Evolutionary conservation across 2,113 vertebrate genomes (phyloP), one percentile per base, ranked within the genome.

Genomic region (Pygoscelis adeliae): DNA sequence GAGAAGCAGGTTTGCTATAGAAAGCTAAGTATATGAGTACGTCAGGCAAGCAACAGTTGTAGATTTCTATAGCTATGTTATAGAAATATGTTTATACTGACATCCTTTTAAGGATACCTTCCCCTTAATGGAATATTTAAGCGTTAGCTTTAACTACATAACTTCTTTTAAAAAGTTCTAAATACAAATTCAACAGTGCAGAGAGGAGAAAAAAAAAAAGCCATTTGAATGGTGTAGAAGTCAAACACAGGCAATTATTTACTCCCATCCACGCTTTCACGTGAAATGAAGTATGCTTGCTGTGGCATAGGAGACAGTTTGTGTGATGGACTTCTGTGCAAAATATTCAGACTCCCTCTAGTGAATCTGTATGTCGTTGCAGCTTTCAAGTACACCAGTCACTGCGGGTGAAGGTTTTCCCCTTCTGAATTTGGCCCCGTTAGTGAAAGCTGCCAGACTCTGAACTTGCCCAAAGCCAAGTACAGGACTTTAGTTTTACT

Each of bases 11-110:
- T 21, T 1, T 9, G 2, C 26, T 47, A 32, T 9, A 10, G 49
- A 9, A 32, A 55, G 13, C 11, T 0, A 34, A 46, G 55, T 4
- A 0, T 14, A 5, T 1, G 7, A 58, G 19, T 3, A 12, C 4
- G 32, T 20, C 14, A 23, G 72, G 72, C 22, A 66, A 61, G 7
- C 53, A 38, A 4, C 21, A 49, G 9, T 0, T 56, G 25, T 5
- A 21, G 19, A 13, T 19, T 56, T 38, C 38, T 66, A 23, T 5
- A 27, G 29, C 32, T 80, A 3, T 1, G 0, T 42, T 83, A 13
- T 8, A n/a, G 3, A 63, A 38, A 6, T 58, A 4, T 19, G 25
- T 47, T 72, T 70, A 21, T 15, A 10, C 21, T 15, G 38, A 11
- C 11, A 3, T 25, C 17, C 62, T 61, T 44, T 55, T 2, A 58